Percentiles rank a stretch among this genome's conserved stretches.
Evolutionary conservation across 1,140 invertebrate genomes (phyloP).

Genomic region (Lanistes nyassanus): DNA sequence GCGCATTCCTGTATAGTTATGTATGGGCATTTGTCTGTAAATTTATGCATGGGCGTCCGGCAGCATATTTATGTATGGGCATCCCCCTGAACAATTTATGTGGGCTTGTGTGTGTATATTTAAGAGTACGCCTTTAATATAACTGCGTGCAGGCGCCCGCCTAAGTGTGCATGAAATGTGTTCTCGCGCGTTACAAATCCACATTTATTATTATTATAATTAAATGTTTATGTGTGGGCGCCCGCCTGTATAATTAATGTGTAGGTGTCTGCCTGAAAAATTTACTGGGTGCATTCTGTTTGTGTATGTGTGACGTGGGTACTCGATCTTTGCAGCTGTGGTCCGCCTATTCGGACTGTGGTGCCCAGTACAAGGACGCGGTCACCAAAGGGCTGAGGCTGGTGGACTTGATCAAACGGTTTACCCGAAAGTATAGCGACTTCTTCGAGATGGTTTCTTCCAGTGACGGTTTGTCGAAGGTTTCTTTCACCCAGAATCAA

Average conservation of each 20-base stretch:
- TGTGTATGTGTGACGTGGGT: neutral
- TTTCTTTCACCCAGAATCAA: conserved; percentile 2
- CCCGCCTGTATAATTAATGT: neutral
- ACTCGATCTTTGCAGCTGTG: conserved; percentile 80
- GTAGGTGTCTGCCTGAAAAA: neutral
- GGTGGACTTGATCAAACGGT: conserved; percentile 85
- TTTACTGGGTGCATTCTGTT: neutral
- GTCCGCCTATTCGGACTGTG: conserved; percentile 87
- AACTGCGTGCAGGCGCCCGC: too few relatives aligned
- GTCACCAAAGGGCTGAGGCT: conserved; percentile 87
- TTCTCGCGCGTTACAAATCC: too few relatives aligned
- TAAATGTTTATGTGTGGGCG: conserved; percentile 1
- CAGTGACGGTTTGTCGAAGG: conserved; percentile 73
- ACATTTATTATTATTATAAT: too few relatives aligned
- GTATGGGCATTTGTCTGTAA: too few relatives aligned
- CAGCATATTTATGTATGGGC: too few relatives aligned
- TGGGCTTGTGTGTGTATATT: too few relatives aligned
- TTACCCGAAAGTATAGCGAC: conserved; percentile 83
- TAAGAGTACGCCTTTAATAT: too few relatives aligned
- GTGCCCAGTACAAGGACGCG: conserved; percentile 83
- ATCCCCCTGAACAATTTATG: too few relatives aligned
- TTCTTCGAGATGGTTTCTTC: conserved; percentile 81
- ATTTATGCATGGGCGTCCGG: too few relatives aligned
- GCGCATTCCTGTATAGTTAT: too few relatives aligned
- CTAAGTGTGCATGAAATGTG: too few relatives aligned